Percentiles rank a stretch among this genome's conserved stretches.
Evolutionary conservation across 1,140 invertebrate genomes (phyloP).

Genomic region (Zeugodacus cucurbitae): DNA sequence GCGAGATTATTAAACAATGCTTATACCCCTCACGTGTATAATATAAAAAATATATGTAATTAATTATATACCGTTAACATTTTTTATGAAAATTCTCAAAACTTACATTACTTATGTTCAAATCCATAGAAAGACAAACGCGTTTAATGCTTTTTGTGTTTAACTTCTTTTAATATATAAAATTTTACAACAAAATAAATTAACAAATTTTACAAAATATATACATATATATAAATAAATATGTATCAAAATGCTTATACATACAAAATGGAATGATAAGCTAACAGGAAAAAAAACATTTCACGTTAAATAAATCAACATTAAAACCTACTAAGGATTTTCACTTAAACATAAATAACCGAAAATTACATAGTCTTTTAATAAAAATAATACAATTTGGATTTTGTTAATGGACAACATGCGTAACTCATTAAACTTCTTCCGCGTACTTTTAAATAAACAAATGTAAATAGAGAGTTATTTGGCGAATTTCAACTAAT

Average conservation of each 20-base stretch:
- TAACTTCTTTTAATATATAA: neutral
- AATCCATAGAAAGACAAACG: neutral
- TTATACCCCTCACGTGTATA: neutral
- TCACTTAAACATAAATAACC: neutral
- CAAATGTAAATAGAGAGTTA: neutral
- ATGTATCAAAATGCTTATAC: conserved; percentile 16
- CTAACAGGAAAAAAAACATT: neutral
- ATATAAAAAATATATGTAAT: too few species aligned
- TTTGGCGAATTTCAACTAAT: neutral
- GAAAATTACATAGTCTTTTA: neutral
- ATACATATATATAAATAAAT: neutral
- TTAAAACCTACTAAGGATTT: neutral
- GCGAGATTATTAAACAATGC: neutral
- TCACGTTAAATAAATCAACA: neutral
- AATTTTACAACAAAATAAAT: conserved; percentile 30
- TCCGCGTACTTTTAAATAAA: neutral
- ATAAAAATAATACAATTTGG: neutral
- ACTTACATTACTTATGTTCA: neutral
- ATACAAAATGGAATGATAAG: conserved; percentile 11
- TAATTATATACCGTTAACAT: too few species aligned
- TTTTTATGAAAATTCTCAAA: too few species aligned
- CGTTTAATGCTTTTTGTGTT: neutral
- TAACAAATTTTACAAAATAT: conserved; percentile 4
- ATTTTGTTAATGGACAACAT: neutral
- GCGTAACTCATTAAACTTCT: neutral